A percentile compares a stretch with the other conserved stretches of the same genome.
phyloP scores from a whole-genome alignment of 2,797 vertebrate species.

The Propithecus deckenii region DNA sequence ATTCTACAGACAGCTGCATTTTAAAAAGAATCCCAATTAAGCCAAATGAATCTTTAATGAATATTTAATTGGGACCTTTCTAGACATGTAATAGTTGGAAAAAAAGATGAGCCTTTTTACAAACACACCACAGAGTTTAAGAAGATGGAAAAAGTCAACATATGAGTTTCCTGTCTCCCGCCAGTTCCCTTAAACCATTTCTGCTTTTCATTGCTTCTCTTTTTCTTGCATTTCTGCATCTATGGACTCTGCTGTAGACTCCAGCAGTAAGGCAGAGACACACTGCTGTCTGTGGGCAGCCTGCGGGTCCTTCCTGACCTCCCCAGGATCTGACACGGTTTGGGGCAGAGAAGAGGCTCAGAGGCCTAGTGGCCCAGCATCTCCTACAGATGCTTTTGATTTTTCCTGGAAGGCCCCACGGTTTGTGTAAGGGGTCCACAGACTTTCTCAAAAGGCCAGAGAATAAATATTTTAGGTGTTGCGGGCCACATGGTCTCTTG shows the following conservation, averaged over 20 bases:
- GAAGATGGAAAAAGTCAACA: not conserved
- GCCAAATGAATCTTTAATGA: slow-evolving; percentile 20
- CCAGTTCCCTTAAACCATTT: not conserved
- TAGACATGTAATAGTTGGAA: not conserved
- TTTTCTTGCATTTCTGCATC: slow-evolving; percentile 11
- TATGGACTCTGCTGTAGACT: not conserved
- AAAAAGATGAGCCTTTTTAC: not conserved
- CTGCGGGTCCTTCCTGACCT: not conserved
- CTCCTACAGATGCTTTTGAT: not conserved
- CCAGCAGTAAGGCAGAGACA: not conserved
- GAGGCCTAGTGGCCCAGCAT: not conserved
- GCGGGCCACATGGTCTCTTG: not conserved
- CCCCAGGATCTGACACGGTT: accelerated
- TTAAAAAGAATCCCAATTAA: not conserved
- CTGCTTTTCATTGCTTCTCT: slow-evolving; percentile 37
- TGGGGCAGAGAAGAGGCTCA: not conserved
- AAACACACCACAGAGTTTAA: not conserved
- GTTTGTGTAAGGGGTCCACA: not conserved
- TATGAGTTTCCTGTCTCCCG: not conserved
- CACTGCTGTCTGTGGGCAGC: not conserved
- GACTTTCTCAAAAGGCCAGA: not conserved
- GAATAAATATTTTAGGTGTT: not conserved
- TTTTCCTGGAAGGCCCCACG: not conserved
- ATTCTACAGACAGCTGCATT: not conserved
- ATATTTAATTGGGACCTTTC: slow-evolving; percentile 15